phyloP scores from a whole-genome alignment of 2,113 vertebrate genomes.

The Lepus americanus region DNA sequence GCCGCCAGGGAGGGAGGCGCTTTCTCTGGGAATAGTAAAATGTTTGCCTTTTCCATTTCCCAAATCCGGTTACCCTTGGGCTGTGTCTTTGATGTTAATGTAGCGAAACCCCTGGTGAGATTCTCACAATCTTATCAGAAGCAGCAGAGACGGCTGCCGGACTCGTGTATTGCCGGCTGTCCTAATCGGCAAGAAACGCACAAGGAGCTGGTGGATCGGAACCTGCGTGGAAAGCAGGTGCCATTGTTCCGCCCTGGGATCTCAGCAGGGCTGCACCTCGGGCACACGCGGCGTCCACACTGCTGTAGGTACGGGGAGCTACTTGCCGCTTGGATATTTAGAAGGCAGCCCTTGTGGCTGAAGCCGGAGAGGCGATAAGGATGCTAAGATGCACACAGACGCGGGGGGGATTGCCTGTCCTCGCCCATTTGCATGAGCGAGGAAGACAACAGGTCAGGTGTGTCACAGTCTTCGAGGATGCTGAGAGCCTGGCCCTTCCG shows the following conservation, averaged over 20 bases:
- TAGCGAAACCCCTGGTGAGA: conserved; percentile 55
- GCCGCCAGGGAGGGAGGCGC: not conserved
- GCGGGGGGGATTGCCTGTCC: not conserved
- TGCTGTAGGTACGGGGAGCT: not conserved
- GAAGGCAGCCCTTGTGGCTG: not conserved
- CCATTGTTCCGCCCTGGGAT: not conserved
- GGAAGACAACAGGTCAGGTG: not conserved
- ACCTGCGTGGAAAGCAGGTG: not conserved
- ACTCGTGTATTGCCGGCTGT: not conserved
- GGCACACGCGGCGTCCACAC: not conserved
- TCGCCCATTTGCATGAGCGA: not conserved
- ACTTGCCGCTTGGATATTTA: not conserved
- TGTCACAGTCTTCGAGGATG: accelerated
- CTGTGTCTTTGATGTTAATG: conserved; percentile 78
- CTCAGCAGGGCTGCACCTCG: not conserved
- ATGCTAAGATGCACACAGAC: no score
- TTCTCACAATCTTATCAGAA: conserved; percentile 71
- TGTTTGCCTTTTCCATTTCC: conserved; percentile 56
- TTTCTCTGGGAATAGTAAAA: not conserved
- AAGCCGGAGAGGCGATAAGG: not conserved
- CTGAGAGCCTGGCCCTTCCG: accelerated
- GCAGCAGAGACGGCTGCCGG: conserved; percentile 21
- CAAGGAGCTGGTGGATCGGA: no score
- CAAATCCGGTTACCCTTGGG: conserved; percentile 70
- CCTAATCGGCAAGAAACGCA: not conserved